A percentile compares a stretch with the other conserved stretches of the same genome.
These are phyloP conservation scores for Aradus depressus DNA, from an alignment of 2,888 invertebrate genomes.

Conservation along the genomic window DNA sequence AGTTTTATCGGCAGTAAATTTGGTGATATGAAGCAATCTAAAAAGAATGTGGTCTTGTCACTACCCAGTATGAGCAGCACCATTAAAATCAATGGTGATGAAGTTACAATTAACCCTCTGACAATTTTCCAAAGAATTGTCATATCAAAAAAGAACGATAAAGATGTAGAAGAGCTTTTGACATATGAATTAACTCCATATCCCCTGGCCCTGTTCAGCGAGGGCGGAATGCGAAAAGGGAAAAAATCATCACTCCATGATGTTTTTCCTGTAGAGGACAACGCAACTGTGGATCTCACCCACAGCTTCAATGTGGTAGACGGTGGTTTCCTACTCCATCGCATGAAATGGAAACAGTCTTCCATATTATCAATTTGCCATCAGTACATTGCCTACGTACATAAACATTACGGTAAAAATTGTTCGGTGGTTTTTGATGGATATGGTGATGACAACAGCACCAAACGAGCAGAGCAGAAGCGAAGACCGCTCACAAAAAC, in stretches of 20 bases:
- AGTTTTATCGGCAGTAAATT: slow-evolving; percentile 12
- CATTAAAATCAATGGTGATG: slow-evolving; percentile 3
- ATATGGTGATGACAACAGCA: slow-evolving; percentile 16
- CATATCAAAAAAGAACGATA: too few relatives aligned
- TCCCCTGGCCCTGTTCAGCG: too few relatives aligned
- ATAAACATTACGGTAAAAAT: slow-evolving; percentile 4
- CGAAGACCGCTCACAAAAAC: slow-evolving; percentile 23
- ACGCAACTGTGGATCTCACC: too few relatives aligned
- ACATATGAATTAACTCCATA: too few relatives aligned
- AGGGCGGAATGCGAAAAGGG: too few relatives aligned
- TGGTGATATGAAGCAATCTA: slow-evolving; percentile 8
- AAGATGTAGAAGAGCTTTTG: slow-evolving; percentile 1
- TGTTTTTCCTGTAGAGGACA: too few relatives aligned
- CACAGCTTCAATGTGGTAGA: too few relatives aligned
- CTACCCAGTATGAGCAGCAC: slow-evolving; percentile 3
- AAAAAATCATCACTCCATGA: too few relatives aligned
- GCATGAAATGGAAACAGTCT: not conserved
- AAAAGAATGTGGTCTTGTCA: slow-evolving; percentile 6
- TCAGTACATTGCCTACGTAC: not conserved
- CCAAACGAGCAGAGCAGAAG: slow-evolving; percentile 24
- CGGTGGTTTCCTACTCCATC: not conserved
- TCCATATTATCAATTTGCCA: not conserved
- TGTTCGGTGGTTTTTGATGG: slow-evolving; percentile 8
- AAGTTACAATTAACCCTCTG: not conserved
- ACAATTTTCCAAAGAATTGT: too few relatives aligned